Base-by-base conservation (phyloP, 1,140 invertebrate genomes). In the Zaprionus taronus region DNA sequence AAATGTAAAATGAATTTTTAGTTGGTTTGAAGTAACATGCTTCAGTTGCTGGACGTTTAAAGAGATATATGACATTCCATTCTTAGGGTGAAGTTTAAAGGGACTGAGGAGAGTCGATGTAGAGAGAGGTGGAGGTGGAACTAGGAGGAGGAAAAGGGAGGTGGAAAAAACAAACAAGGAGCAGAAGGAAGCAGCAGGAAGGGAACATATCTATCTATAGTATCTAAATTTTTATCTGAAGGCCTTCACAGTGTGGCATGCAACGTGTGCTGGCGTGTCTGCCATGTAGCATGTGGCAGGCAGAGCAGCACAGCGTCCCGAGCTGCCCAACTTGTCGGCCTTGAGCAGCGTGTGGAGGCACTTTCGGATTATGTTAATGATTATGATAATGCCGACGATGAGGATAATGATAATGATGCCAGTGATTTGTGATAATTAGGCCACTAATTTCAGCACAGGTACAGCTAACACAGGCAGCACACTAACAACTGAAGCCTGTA, bases 391-490 rank as follows among this genome's bases (percentile, higher is more conserved):
- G 17, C 38, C 38, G 56, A 24, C 24, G 12, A 22, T 38, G 34
- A 38, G 22, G n/a, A 53, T 71, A 60, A 41, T 55, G 58, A 31
- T 71, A 22, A 55, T 60, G 56, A 63, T 51, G 36, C 31, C 15
- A 55, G 22, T 67, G 63, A 72, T 72, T 72, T 67, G 71, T 60
- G 63, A 55, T 67, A 67, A 72, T 73, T 73, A 73, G 44, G 24
- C 9, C 26, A 55, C 44, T 67, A 67, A 73, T 61, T 73, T 26
- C 20, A n/a, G 20, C 64, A 31, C 15, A 12, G 22, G 9, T 24
- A 22, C 41, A 47, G 36, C 12, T 7, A 38, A 15, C 12, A 17
- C n/a, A n/a, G 22, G 26, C 5, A 53, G 12, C 49, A 11, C 53
- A 11, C 53, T 31, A 5, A 3, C 22, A 28, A 26, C 14, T 49